A percentile compares a stretch with the other conserved stretches of the same genome.
phyloP scores from a whole-genome alignment of 1,140 invertebrate species.

The Pemphigus obesinymphae region DNA sequence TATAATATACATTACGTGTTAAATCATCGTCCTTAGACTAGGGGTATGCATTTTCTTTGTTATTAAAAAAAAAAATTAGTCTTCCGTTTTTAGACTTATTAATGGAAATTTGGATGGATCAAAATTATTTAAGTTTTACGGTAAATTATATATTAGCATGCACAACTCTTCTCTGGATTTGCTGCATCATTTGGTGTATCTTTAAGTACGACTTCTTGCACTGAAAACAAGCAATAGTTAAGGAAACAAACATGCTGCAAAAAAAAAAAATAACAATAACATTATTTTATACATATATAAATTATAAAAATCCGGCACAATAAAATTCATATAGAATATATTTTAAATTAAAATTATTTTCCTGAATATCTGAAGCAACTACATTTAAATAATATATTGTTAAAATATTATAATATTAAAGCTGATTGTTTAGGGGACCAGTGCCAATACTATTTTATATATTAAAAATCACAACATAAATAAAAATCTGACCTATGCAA shows the following conservation, averaged over 20 bases:
- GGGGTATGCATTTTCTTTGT: neutral
- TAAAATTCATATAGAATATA: too few species aligned
- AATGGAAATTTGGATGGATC: slow-evolving; percentile 23
- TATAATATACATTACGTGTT: neutral
- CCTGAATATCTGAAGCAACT: too few species aligned
- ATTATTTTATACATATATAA: slow-evolving; percentile 3
- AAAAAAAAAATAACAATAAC: slow-evolving; percentile 45
- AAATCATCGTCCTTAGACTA: neutral
- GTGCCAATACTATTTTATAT: too few species aligned
- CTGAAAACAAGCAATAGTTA: slow-evolving; percentile 57
- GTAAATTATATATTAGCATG: slow-evolving; percentile 63
- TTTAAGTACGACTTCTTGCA: slow-evolving; percentile 97
- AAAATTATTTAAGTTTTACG: neutral
- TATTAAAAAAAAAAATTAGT: slow-evolving; percentile 19
- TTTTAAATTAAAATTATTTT: too few species aligned
- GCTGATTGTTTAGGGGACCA: too few species aligned
- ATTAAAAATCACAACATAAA: too few species aligned
- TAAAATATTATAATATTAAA: too few species aligned
- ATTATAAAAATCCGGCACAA: neutral
- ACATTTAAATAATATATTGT: too few species aligned
- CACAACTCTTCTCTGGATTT: slow-evolving; percentile 81
- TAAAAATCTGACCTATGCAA: too few species aligned
- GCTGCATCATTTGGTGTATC: slow-evolving; percentile 88
- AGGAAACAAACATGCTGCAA: slow-evolving; percentile 60
- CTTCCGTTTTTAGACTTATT: neutral